Conservation (phyloP, 2,888 invertebrate species). For the Prosopocoilus inquinatus region DNA sequence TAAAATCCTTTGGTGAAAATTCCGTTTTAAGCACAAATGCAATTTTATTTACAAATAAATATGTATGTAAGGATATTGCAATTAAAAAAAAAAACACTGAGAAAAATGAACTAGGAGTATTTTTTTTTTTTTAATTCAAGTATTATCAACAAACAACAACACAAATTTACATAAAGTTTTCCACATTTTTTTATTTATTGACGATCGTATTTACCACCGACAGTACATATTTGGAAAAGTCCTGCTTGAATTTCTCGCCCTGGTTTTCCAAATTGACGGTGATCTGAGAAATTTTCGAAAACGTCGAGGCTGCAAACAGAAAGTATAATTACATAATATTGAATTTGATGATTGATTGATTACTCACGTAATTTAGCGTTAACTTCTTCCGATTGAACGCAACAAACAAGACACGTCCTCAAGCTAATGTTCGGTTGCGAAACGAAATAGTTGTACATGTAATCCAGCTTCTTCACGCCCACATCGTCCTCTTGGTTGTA, state of each 20-base stretch:
- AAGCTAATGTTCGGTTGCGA: conserved; percentile 33
- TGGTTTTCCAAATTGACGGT: conserved; percentile 33
- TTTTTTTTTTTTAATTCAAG: too few species aligned
- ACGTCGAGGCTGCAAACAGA: conserved; percentile 29
- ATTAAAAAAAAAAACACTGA: too few species aligned
- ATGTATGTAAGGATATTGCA: too few species aligned
- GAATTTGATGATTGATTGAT: not conserved
- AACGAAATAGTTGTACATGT: conserved; percentile 38
- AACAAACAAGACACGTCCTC: conserved; percentile 34
- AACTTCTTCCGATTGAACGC: conserved; percentile 25
- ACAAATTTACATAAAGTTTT: too few species aligned
- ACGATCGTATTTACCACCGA: conserved; percentile 19
- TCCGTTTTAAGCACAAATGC: too few species aligned
- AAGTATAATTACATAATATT: not conserved
- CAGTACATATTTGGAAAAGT: conserved; percentile 32
- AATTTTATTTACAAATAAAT: too few species aligned
- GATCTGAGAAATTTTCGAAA: conserved; percentile 36
- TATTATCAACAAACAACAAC: too few species aligned
- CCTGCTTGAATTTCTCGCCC: conserved; percentile 35
- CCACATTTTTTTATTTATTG: conserved; percentile 4
- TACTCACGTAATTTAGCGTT: conserved; percentile 33
- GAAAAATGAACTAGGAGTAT: too few species aligned
- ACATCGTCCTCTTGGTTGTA: conserved; percentile 32
- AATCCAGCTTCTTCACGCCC: conserved; percentile 33
- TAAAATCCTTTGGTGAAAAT: too few species aligned